Base-by-base conservation (phyloP, 1,140 invertebrate genomes). In the Lepidurus packardi region DNA sequence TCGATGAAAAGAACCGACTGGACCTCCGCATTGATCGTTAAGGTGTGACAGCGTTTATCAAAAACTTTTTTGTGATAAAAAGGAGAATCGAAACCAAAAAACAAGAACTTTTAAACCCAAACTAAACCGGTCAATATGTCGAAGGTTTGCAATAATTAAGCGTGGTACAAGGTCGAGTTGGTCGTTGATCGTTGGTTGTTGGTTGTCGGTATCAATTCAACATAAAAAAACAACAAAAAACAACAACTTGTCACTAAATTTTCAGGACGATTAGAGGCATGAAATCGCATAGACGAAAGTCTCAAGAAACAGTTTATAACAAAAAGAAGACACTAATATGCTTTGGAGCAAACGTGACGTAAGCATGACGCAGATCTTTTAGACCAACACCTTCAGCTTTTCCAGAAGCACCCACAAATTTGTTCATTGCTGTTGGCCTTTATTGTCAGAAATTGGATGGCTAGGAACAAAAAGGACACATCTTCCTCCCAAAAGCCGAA, bases 381-480 rank as follows among this genome's bases (percentile, higher is more conserved):
- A n/a, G 21, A 65, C 53, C 13, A 65, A 65, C 53, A 65, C 16
- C 47, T 21, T 65, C 21, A 11, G 9, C 21, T 1, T 65, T 65
- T 65, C 53, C 45, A 65, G 13, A 65, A 65, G 53, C 53, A 65
- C 16, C 53, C 53, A 65, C 53, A 65, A 65, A 65, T 65, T 65
- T 65, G 53, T 65, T 65, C 53, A 9, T 65, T 13, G 53, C 53
- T 65, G 53, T 21, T 21, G 21, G 53, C 53, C 53, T 65, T 65
- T 65, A 65, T 65, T 65, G 53, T 65, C 53, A 21, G 16, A 65
- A 65, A 65, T 65, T 21, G 53, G 53, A 65, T 11, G 53, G 53
- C 53, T 65, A n/a, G 13, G 53, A 65, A 65, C 53, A 65, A 9
- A 11, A 65, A 34, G 34, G 53, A 65, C 53, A 65, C 13, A 1